These are phyloP conservation scores for Chalcis sispes DNA, from an alignment of 2,888 invertebrate species.

Conservation along the genomic window DNA sequence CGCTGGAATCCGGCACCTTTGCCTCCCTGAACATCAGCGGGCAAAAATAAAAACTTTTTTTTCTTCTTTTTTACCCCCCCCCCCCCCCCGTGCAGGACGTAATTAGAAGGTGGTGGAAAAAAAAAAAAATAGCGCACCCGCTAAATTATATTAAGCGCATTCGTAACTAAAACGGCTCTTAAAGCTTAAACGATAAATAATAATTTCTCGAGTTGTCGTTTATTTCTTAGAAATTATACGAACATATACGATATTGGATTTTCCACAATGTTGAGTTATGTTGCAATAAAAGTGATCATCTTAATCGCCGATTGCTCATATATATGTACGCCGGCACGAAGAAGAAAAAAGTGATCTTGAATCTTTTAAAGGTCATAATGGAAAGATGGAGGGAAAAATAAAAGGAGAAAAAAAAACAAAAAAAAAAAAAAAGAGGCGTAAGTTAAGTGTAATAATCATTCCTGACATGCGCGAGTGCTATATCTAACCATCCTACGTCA, in stretches of 20 bases:
- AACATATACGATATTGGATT: not conserved
- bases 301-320: slow-evolving; percentile 8
- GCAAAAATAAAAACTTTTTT: slow-evolving; percentile 35
- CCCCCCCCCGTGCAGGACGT: not conserved
- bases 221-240: not conserved
- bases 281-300: no score
- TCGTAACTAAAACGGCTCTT: not conserved
- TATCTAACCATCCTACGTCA: no score
- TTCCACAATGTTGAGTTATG: slow-evolving; percentile 13
- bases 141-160: not conserved
- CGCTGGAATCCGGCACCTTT: not conserved
- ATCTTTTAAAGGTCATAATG: slow-evolving; percentile 19
- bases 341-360: slow-evolving; percentile 6
- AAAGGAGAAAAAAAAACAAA: not conserved
- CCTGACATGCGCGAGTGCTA: no score
- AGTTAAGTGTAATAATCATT: no score
- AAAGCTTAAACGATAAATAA: not conserved
- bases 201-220: not conserved
- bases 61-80: no score
- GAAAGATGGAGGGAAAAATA: not conserved
- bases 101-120: not conserved
- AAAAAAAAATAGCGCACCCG: not conserved
- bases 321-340: not conserved
- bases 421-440: no score
- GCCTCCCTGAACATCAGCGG: slow-evolving; percentile 6